phyloP scores from a whole-genome alignment of 2,797 vertebrate genomes.

The Diplodus sargus region DNA sequence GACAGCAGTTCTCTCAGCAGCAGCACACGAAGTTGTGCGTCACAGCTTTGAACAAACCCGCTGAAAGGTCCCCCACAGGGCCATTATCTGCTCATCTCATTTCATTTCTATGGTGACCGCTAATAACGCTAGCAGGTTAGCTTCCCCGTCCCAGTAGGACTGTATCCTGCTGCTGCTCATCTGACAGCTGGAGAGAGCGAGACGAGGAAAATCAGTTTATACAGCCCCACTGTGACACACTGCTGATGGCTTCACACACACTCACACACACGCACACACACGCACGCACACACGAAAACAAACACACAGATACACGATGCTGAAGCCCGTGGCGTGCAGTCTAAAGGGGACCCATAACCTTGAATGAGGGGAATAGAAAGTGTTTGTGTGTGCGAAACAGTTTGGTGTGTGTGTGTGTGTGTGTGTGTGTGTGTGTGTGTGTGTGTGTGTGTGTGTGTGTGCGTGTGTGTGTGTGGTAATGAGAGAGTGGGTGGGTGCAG shows the following conservation, averaged over 20 bases:
- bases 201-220: constrained; percentile 41
- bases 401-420: constrained; percentile 27
- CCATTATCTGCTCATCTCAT: constrained; percentile 18
- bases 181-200: constrained; percentile 61
- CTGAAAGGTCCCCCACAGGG: constrained; percentile 15
- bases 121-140: constrained; percentile 56
- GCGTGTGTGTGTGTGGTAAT: constrained; percentile 60
- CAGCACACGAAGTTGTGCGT: neutral
- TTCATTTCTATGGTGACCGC: constrained; percentile 44
- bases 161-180: constrained; percentile 43
- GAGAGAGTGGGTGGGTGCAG: constrained; percentile 71
- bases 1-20: neutral
- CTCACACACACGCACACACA: constrained; percentile 6
- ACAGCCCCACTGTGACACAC: constrained; percentile 48
- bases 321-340: constrained; percentile 64
- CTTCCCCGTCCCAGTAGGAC: constrained; percentile 39
- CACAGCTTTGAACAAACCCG: neutral
- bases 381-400: constrained; percentile 34
- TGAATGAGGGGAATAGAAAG: constrained; percentile 63
- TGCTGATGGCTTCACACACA: constrained; percentile 27
- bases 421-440: constrained; percentile 38
- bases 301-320: constrained; percentile 32
- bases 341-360: constrained; percentile 73
- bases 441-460: constrained; percentile 55
- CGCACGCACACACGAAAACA: constrained; percentile 5